Conservation (phyloP, 1,140 invertebrate species). For the Gonioctena quinquepunctata region DNA sequence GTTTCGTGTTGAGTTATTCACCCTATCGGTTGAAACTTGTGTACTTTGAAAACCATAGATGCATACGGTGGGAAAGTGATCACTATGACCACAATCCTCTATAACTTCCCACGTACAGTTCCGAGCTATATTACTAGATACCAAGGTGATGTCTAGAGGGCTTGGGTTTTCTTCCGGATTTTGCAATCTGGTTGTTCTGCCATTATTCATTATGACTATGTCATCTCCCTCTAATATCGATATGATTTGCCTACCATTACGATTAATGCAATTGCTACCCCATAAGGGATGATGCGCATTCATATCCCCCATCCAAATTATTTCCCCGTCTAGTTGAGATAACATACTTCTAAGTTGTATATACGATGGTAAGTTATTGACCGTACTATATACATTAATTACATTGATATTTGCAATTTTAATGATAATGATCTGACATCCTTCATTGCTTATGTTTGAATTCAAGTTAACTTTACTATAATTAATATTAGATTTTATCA, state of each 20-base stretch:
- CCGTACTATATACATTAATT: constrained; percentile 6
- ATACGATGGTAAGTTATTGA: neutral
- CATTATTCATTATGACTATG: neutral
- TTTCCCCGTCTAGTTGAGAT: neutral
- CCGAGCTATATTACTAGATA: neutral
- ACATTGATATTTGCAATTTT: constrained; percentile 1
- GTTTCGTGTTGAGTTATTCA: too few relatives aligned
- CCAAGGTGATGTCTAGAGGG: neutral
- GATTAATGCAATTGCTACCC: neutral
- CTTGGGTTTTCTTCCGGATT: neutral
- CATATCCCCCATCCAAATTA: constrained; percentile 5
- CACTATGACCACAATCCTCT: neutral
- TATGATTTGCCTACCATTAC: neutral
- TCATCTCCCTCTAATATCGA: neutral
- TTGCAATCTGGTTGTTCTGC: neutral
- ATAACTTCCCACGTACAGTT: neutral
- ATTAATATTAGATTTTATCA: constrained; percentile 2
- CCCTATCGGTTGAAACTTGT: too few relatives aligned
- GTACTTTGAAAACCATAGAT: neutral
- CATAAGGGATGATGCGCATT: constrained; percentile 16
- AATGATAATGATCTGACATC: neutral
- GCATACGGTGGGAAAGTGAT: neutral
- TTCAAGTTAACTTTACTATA: neutral
- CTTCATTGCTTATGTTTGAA: neutral
- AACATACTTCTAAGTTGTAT: neutral